Evolutionary conservation across 1,140 invertebrate genomes (phyloP).

Genomic region (Tetranychus urticae): DNA sequence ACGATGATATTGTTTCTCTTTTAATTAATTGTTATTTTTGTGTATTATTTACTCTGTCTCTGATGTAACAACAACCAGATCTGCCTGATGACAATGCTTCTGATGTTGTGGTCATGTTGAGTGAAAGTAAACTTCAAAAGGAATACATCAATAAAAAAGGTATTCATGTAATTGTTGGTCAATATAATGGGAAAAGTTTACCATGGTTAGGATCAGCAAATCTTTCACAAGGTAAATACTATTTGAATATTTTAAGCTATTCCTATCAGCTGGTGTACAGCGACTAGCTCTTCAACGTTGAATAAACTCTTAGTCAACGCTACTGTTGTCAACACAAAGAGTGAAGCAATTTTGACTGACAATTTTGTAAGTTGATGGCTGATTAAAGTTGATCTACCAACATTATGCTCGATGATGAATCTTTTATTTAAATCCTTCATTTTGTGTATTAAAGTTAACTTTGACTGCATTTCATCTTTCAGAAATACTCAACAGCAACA

Average conservation of each 20-base stretch:
- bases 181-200: conserved; percentile 45
- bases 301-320: too few species aligned
- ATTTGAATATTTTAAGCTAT: too few species aligned
- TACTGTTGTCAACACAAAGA: too few species aligned
- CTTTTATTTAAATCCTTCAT: neutral
- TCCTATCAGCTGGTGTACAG: neutral
- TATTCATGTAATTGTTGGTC: conserved; percentile 44
- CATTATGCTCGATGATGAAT: neutral
- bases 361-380: too few species aligned
- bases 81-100: neutral
- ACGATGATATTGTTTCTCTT: too few species aligned
- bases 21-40: too few species aligned
- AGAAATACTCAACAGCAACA: conserved; percentile 59
- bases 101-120: conserved; percentile 4
- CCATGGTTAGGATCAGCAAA: conserved; percentile 30
- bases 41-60: too few species aligned
- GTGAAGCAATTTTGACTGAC: too few species aligned
- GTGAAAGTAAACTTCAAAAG: conserved; percentile 23
- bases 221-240: conserved; percentile 36
- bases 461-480: neutral
- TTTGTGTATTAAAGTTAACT: neutral
- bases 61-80: too few species aligned
- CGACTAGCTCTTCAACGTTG: neutral
- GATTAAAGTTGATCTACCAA: too few species aligned
- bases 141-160: conserved; percentile 46